phyloP scores from a whole-genome alignment of 2,888 invertebrate genomes.

The Netelia fuscicornis region DNA sequence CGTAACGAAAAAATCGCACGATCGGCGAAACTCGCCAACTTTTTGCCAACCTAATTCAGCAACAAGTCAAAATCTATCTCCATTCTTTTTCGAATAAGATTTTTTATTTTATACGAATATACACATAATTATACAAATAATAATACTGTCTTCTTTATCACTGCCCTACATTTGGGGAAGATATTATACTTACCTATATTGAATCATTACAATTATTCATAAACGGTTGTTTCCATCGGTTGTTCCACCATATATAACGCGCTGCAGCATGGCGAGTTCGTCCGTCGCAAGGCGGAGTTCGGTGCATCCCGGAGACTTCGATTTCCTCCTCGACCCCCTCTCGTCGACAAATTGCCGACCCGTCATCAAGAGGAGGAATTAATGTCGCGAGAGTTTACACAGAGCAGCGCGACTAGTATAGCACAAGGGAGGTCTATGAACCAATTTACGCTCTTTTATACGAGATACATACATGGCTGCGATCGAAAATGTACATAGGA shows the following conservation, averaged over 20 bases:
- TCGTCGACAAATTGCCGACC: slow-evolving; percentile 54
- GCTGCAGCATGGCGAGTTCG: not conserved
- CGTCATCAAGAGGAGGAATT: slow-evolving; percentile 57
- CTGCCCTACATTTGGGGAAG: too few relatives aligned
- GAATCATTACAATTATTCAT: too few relatives aligned
- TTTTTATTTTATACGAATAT: too few relatives aligned
- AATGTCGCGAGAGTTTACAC: slow-evolving; percentile 49
- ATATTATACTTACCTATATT: too few relatives aligned
- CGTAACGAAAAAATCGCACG: too few relatives aligned
- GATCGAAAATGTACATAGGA: not conserved
- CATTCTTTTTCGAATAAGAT: too few relatives aligned
- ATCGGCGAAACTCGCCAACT: too few relatives aligned
- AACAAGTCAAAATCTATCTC: too few relatives aligned
- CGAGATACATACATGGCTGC: not conserved
- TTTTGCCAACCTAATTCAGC: too few relatives aligned
- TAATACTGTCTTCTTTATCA: too few relatives aligned
- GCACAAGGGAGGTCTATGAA: slow-evolving; percentile 60
- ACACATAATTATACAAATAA: too few relatives aligned
- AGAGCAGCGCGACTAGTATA: not conserved
- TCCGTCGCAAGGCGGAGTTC: slow-evolving; percentile 39
- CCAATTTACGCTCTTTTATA: slow-evolving; percentile 59
- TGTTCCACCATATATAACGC: not conserved
- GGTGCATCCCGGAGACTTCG: slow-evolving; percentile 58
- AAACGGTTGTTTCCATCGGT: too few relatives aligned
- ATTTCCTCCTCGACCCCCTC: slow-evolving; percentile 23